Conservation (phyloP, 2,113 vertebrate genomes). For the Hymenochirus boettgeri region DNA sequence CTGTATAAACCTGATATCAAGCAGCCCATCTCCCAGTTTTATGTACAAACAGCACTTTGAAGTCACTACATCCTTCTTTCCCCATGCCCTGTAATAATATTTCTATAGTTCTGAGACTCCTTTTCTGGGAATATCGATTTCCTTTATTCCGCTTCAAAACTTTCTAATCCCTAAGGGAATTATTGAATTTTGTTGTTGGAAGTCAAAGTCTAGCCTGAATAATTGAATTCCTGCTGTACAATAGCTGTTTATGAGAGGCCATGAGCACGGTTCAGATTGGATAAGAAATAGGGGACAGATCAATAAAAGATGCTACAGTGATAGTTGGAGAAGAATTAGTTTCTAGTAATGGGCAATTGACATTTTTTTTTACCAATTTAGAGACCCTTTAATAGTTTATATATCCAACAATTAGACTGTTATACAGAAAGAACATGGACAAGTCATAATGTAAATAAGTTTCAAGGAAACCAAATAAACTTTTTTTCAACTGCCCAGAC, state of each 20-base stretch:
- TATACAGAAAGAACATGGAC: no score
- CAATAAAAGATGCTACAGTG: no score
- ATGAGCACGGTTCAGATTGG: neutral
- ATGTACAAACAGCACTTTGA: neutral
- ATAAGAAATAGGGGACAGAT: no score
- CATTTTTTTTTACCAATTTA: no score
- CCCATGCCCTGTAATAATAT: neutral
- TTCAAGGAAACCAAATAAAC: no score
- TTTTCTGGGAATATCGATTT: slow-evolving; percentile 11
- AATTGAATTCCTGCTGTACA: slow-evolving; percentile 13
- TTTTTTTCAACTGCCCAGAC: no score
- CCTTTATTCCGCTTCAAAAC: slow-evolving; percentile 14
- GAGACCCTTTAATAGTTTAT: no score
- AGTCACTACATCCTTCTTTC: neutral
- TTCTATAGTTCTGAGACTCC: neutral
- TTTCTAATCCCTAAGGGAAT: neutral
- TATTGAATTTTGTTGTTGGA: slow-evolving; percentile 25
- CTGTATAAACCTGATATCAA: neutral
- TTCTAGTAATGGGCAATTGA: no score
- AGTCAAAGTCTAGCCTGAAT: slow-evolving; percentile 18
- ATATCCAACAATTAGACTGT: no score
- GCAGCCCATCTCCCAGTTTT: neutral
- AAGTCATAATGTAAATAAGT: no score
- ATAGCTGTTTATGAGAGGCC: neutral
- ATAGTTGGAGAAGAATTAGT: no score